Base-by-base conservation (phyloP, 2,113 vertebrate genomes). In the Rattus rattus region DNA sequence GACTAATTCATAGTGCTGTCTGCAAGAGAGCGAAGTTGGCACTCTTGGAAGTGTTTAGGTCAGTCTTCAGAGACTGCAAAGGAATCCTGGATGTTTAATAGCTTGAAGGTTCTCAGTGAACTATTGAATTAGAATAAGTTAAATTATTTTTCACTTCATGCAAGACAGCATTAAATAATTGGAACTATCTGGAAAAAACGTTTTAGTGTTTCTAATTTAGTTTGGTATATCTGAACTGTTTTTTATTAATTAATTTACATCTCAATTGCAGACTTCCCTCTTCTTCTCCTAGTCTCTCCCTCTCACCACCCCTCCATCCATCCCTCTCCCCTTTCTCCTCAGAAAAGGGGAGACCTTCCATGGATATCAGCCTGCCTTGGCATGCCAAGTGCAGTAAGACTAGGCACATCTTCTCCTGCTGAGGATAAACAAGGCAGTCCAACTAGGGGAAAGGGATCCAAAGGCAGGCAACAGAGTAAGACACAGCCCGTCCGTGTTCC, bases 121-220 rank as follows among this genome's bases (percentile, higher is more conserved):
- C 43, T 81, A 88, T 52, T 94, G 70, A 90, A 88, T 95, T 94
- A 94, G 56, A 94, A 94, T 92, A 91, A 92, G 24, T 90, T 94
- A 88, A 96, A 95, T 92, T 90, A 88, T 87, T 92, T 94, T 94
- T 95, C 70, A 94, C 95, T 96, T 92, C 70, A 67, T 65, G n/a
- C 79, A 95, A 93, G 83, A 19, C 22, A 92, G 28, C n/a, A 79
- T 94, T 72, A 92, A 94, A 96, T 81, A 63, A 47, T 70, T 75
- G 39, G 59, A 90, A 56, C 30, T 65, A 90, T 87, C 76, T 59
- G 8, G 39, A 10, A 56, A n/a, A 24, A 87, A 70, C 8, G 87
- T 47, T 83, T 73, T 94, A 59, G 30, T 91, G 20, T 19, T 93
- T 85, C 75, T 81, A 69, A 81, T 88, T 92, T 36, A 81, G 65